Percentiles rank a stretch among this genome's conserved stretches.
Evolutionary conservation across 2,888 invertebrate species (phyloP).

Genomic region (Microctonus hyperodae): DNA sequence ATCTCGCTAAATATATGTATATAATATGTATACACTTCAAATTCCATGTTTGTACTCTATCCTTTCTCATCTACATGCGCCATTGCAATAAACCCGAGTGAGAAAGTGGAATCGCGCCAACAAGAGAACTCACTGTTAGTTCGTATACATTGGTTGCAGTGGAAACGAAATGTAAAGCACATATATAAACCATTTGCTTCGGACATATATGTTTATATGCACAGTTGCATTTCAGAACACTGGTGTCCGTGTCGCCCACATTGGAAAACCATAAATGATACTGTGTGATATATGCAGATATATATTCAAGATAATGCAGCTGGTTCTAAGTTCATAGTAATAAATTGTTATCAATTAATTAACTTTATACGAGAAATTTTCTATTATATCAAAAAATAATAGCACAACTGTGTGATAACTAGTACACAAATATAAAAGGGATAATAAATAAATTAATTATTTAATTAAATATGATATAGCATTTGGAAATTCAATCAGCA

Average conservation of each 20-base stretch:
- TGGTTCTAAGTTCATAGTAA: conserved; percentile 12
- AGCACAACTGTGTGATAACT: no score
- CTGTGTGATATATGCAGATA: conserved; percentile 7
- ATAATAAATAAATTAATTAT: background rate
- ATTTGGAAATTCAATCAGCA: conserved; percentile 25
- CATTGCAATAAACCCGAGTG: background rate
- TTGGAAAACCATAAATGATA: conserved; percentile 24
- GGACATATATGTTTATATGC: background rate
- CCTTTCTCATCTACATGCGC: conserved; percentile 9
- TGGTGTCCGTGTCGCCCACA: conserved; percentile 17
- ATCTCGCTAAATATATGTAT: conserved; percentile 18
- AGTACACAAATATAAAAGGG: no score
- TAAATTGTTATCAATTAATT: background rate
- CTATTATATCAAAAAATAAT: no score
- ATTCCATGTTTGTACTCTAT: conserved; percentile 27
- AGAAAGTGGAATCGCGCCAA: conserved; percentile 1
- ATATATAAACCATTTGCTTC: background rate
- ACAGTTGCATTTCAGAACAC: background rate
- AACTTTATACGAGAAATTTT: no score
- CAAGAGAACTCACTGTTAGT: conserved; percentile 17
- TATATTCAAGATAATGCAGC: conserved; percentile 1
- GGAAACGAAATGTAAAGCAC: background rate
- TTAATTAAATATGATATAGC: background rate
- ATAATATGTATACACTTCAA: conserved; percentile 28
- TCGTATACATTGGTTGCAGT: conserved; percentile 5